phyloP scores from a whole-genome alignment of 2,797 vertebrate species.

The Australoheros facetus region DNA sequence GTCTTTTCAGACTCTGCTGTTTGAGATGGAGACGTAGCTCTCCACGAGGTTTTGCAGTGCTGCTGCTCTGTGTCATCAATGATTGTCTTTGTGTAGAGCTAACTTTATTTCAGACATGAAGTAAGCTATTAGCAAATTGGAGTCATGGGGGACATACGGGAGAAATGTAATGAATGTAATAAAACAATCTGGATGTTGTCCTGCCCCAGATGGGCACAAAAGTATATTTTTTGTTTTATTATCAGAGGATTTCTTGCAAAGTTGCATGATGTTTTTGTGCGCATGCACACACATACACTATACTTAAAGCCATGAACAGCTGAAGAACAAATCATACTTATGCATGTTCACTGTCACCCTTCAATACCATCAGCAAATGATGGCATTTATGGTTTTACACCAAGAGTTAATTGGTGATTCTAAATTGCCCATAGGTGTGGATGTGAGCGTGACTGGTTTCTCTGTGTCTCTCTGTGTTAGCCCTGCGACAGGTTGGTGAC shows the following conservation, averaged over 20 bases:
- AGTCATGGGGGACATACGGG: slow-evolving; percentile 77
- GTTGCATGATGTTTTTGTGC: neutral
- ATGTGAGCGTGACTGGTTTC: no score
- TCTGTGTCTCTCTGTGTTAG: no score
- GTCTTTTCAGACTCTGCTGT: slow-evolving; percentile 33
- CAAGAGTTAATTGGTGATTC: neutral
- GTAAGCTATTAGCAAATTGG: slow-evolving; percentile 78
- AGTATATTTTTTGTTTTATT: neutral
- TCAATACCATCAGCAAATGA: neutral
- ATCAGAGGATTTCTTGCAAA: neutral
- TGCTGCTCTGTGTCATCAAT: slow-evolving; percentile 57
- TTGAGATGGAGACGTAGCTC: slow-evolving; percentile 47
- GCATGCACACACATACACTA: neutral
- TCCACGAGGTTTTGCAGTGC: slow-evolving; percentile 34
- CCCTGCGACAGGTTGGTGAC: no score
- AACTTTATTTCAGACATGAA: slow-evolving; percentile 77
- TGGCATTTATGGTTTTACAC: neutral
- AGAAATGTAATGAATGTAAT: slow-evolving; percentile 51
- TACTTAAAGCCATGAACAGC: neutral
- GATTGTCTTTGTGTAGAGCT: slow-evolving; percentile 62
- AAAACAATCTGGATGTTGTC: slow-evolving; percentile 47
- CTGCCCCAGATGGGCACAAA: neutral
- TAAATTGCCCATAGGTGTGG: no score
- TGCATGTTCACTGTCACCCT: neutral
- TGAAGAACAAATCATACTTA: neutral